phyloP scores from a whole-genome alignment of 1,140 invertebrate genomes.

The Proctacanthus coquilletti region DNA sequence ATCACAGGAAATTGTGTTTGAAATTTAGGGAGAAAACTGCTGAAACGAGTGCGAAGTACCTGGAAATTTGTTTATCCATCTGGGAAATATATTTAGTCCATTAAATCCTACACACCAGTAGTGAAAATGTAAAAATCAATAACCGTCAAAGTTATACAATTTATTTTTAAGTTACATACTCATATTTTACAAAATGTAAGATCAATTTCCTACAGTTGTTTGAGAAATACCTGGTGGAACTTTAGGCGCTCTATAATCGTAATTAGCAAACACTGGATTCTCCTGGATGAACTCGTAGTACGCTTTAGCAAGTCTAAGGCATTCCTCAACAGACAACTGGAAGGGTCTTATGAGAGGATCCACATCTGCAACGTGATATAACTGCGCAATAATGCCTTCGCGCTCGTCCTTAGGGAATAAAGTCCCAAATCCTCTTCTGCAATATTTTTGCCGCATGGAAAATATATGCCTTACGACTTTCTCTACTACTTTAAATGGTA shows the following conservation, averaged over 20 bases:
- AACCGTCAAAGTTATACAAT: too few species aligned
- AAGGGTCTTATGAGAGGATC: slow-evolving; percentile 50
- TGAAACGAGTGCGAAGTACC: too few species aligned
- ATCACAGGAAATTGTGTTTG: too few species aligned
- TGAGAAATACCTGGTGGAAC: too few species aligned
- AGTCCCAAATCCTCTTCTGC: slow-evolving; percentile 47
- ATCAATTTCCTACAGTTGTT: neutral
- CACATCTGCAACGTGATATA: slow-evolving; percentile 59
- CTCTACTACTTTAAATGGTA: slow-evolving; percentile 77
- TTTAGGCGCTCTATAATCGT: slow-evolving; percentile 49
- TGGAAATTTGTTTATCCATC: too few species aligned
- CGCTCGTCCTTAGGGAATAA: slow-evolving; percentile 60
- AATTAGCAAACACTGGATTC: slow-evolving; percentile 51
- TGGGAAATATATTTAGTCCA: too few species aligned
- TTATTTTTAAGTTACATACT: too few species aligned
- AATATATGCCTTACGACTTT: slow-evolving; percentile 81
- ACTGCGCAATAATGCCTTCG: slow-evolving; percentile 44
- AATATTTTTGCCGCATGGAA: slow-evolving; percentile 73
- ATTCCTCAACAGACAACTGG: slow-evolving; percentile 62
- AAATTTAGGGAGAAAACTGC: too few species aligned
- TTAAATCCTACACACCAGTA: too few species aligned
- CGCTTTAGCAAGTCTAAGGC: slow-evolving; percentile 55
- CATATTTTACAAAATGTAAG: too few species aligned
- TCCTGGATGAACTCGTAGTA: slow-evolving; percentile 57
- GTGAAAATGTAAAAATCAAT: too few species aligned